These are phyloP conservation scores for Puntigrus tetrazona DNA, from an alignment of 2,113 vertebrate species.

Conservation along the genomic window DNA sequence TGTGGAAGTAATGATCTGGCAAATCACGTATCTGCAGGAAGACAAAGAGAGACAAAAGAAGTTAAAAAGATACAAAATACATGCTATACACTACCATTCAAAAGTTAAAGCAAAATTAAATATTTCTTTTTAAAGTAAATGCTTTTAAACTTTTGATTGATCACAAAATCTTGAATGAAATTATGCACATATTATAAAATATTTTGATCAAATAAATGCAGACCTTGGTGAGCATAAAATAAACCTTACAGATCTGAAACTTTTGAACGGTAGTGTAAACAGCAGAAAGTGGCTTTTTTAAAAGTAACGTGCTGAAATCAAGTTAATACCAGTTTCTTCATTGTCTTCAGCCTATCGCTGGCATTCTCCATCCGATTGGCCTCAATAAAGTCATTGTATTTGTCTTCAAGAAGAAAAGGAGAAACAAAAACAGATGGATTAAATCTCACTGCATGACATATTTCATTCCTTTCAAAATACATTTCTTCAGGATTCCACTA, in stretches of 20 bases:
- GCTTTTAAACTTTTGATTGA: neutral
- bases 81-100: neutral
- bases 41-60: neutral
- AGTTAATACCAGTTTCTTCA: conserved; percentile 86
- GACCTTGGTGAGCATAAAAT: too few species aligned
- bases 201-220: too few species aligned
- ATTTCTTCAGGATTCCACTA: neutral
- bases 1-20: conserved; percentile 92
- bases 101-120: neutral
- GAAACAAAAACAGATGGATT: neutral
- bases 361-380: conserved; percentile 90
- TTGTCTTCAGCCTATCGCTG: conserved; percentile 88
- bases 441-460: neutral
- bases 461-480: neutral
- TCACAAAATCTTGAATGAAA: neutral
- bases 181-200: too few species aligned
- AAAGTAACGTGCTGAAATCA: neutral
- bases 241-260: neutral
- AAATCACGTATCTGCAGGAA: conserved; percentile 87
- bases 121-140: neutral
- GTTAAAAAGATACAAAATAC: neutral
- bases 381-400: conserved; percentile 96
- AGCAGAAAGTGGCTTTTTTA: neutral
- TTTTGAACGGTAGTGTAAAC: neutral
- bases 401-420: conserved; percentile 74